Conservation (phyloP, 2,797 vertebrate species). For the Naso thynnoides region DNA sequence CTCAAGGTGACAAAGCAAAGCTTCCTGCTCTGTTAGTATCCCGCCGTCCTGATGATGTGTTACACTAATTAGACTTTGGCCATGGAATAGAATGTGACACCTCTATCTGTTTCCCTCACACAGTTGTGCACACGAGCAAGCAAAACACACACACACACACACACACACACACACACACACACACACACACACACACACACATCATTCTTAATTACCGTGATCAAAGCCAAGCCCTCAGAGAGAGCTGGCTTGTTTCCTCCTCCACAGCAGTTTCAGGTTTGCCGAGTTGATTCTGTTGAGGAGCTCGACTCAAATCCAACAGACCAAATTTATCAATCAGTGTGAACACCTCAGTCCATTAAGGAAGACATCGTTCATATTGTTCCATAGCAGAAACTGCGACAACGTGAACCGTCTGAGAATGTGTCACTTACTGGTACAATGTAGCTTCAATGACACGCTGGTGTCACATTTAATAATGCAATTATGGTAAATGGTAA, state of each 20-base stretch:
- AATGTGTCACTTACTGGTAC: not conserved
- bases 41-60: conserved; percentile 32
- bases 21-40: conserved; percentile 48
- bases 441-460: not conserved
- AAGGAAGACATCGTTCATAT: not conserved
- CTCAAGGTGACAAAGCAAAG: conserved; percentile 57
- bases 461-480: too few species aligned
- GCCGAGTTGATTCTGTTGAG: not conserved
- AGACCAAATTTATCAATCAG: conserved; percentile 1
- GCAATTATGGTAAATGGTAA: too few species aligned
- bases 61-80: conserved; percentile 56
- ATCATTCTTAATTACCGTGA: conserved; percentile 58
- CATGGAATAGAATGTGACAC: conserved; percentile 58
- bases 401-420: not conserved
- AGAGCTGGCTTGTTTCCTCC: conserved; percentile 1
- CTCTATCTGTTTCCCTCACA: conserved; percentile 47
- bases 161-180: conserved; percentile 21
- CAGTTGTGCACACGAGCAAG: conserved; percentile 12
- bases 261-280: not conserved
- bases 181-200: conserved; percentile 28
- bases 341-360: conserved; percentile 1
- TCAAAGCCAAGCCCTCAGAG: conserved; percentile 48
- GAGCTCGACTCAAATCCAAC: not conserved
- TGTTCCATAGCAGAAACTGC: not conserved
- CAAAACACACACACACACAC: conserved; percentile 22